Evolutionary conservation across 2,797 vertebrate species (phyloP).

Genomic region (Microhierax caerulescens): DNA sequence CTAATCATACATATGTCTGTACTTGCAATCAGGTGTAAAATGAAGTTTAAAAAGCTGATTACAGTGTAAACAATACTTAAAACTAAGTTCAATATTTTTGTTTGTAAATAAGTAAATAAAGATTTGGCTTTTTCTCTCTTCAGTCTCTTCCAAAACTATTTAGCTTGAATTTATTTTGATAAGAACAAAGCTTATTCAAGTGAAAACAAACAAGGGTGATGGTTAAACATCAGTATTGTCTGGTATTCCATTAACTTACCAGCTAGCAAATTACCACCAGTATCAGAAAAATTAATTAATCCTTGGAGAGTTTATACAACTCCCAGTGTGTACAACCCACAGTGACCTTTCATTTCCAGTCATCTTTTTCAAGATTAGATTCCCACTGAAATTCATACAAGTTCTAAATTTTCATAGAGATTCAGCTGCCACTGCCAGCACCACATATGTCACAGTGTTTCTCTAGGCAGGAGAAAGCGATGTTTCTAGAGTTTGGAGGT

Average conservation of each 20-base stretch:
- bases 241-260: conserved; percentile 7
- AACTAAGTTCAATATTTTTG: not conserved
- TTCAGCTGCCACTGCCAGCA: not conserved
- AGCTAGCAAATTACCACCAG: conserved; percentile 5
- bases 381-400: conserved; percentile 11
- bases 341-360: not conserved
- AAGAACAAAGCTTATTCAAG: not conserved
- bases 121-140: conserved; percentile 12
- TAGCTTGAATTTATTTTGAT: not conserved
- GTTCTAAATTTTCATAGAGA: not conserved
- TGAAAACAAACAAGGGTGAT: conserved; percentile 47
- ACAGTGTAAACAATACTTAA: not conserved
- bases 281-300: conserved; percentile 42
- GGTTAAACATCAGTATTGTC: not conserved
- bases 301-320: not conserved
- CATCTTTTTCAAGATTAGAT: not conserved
- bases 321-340: too few relatives aligned
- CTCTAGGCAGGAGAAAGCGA: not conserved
- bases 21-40: conserved; percentile 47
- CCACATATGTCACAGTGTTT: not conserved
- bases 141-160: not conserved
- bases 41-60: conserved; percentile 22
- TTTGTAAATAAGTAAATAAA: not conserved
- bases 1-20: not conserved
- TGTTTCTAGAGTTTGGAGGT: not conserved